Conservation (phyloP, 2,888 invertebrate species). For the Smittia sp. region DNA sequence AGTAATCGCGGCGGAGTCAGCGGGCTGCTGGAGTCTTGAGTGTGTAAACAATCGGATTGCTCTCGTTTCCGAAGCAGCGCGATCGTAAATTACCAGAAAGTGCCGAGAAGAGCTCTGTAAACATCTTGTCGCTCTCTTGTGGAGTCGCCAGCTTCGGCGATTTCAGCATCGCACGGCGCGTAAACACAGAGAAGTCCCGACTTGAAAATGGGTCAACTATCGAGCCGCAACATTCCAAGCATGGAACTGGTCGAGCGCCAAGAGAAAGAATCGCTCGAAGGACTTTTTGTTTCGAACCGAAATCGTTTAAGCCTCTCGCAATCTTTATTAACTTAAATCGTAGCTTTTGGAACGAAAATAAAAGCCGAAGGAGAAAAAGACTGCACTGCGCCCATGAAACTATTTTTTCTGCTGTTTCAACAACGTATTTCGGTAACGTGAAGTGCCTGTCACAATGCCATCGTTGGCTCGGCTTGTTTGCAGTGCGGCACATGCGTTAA, state of each 20-base stretch:
- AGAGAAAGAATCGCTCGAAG: background rate
- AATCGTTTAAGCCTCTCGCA: constrained; percentile 10
- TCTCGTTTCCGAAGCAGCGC: background rate
- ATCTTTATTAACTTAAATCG: background rate
- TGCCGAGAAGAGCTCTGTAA: background rate
- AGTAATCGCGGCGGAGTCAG: background rate
- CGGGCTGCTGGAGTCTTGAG: background rate
- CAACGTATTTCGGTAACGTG: background rate
- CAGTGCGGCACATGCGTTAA: background rate
- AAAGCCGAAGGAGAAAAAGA: constrained; percentile 21
- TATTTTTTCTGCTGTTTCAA: background rate
- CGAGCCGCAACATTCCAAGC: background rate
- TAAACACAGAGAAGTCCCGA: background rate
- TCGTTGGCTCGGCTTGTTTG: background rate
- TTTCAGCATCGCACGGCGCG: background rate
- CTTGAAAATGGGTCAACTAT: background rate
- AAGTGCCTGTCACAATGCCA: constrained; percentile 27
- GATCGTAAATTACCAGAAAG: background rate
- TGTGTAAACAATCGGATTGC: background rate
- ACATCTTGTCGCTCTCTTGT: background rate
- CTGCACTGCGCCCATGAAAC: constrained; percentile 23
- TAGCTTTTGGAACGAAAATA: background rate
- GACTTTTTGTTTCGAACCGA: background rate
- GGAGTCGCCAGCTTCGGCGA: background rate
- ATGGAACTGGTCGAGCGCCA: background rate